These are phyloP conservation scores for Rhinopomastus cyanomelas DNA, from an alignment of 2,113 vertebrate species.

Conservation along the genomic window DNA sequence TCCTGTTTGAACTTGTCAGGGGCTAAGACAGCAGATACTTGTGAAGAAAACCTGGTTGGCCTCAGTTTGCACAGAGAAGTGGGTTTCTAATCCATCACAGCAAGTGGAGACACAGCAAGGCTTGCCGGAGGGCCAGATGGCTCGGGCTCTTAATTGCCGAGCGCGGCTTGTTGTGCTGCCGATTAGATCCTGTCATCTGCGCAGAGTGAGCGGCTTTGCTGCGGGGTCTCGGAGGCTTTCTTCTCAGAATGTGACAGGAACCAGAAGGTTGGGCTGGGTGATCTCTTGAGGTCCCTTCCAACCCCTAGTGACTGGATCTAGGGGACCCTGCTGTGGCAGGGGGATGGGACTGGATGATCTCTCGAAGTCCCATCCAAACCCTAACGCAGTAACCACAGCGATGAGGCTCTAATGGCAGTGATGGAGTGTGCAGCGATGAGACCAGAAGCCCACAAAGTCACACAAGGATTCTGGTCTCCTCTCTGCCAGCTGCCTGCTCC, in stretches of 20 bases:
- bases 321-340: too few species aligned
- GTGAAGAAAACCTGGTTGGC: slow-evolving; percentile 31
- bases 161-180: slow-evolving; percentile 43
- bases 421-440: not conserved
- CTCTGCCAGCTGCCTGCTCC: not conserved
- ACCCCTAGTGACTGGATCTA: too few species aligned
- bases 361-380: too few species aligned
- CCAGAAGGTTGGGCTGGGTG: too few species aligned
- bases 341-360: too few species aligned
- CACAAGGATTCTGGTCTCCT: not conserved
- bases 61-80: slow-evolving; percentile 3
- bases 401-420: not conserved
- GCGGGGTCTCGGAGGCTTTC: too few species aligned
- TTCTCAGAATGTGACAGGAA: too few species aligned
- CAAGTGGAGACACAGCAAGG: slow-evolving; percentile 22
- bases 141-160: slow-evolving; percentile 41
- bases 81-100: slow-evolving; percentile 34
- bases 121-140: slow-evolving; percentile 54
- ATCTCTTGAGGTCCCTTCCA: too few species aligned
- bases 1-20: not conserved
- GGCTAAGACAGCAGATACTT: not conserved
- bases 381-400: too few species aligned
- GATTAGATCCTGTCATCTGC: slow-evolving; percentile 23
- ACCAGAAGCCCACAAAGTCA: not conserved
- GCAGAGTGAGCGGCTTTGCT: slow-evolving; percentile 1